These are phyloP conservation scores for Drosophila nr. perissopoda DNA, from an alignment of 2,888 invertebrate genomes.

Conservation along the genomic window DNA sequence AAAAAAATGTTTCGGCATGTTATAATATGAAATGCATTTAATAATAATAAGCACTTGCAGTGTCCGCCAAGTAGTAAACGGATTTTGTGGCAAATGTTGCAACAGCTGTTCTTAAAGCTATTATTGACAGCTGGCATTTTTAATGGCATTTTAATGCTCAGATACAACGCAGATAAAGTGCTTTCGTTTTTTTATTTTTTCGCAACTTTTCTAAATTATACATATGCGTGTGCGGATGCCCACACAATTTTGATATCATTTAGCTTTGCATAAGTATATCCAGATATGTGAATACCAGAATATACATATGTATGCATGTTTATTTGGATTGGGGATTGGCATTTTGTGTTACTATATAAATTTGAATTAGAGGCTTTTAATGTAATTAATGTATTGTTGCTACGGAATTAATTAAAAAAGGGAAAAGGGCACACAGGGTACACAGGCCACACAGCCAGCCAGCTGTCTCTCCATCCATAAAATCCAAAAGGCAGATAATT, in stretches of 20 bases:
- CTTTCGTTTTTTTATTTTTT: constrained; percentile 19
- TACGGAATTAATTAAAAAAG: constrained; percentile 39
- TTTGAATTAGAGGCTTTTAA: constrained; percentile 42
- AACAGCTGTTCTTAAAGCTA: constrained; percentile 48
- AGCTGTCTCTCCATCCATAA: constrained; percentile 35
- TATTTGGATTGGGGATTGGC: constrained; percentile 15
- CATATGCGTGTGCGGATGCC: not conserved
- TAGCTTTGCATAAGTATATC: constrained; percentile 2
- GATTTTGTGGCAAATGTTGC: constrained; percentile 33
- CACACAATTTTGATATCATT: constrained; percentile 25
- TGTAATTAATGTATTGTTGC: constrained; percentile 35
- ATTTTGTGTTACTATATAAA: constrained; percentile 17
- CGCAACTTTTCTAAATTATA: constrained; percentile 22
- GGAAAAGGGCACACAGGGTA: constrained; percentile 12
- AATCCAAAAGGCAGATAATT: constrained; percentile 28
- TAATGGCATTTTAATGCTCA: constrained; percentile 50
- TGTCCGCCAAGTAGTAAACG: constrained; percentile 30
- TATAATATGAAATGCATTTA: constrained; percentile 16
- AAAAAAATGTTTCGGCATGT: not conserved
- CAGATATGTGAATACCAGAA: constrained; percentile 5
- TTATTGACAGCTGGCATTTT: constrained; percentile 63
- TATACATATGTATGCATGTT: not conserved
- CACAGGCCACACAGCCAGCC: constrained; percentile 3
- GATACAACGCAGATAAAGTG: constrained; percentile 47
- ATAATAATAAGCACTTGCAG: constrained; percentile 5